Percentiles rank a stretch among this genome's conserved stretches.
phyloP scores from a whole-genome alignment of 2,113 vertebrate species.

The Psophia crepitans region DNA sequence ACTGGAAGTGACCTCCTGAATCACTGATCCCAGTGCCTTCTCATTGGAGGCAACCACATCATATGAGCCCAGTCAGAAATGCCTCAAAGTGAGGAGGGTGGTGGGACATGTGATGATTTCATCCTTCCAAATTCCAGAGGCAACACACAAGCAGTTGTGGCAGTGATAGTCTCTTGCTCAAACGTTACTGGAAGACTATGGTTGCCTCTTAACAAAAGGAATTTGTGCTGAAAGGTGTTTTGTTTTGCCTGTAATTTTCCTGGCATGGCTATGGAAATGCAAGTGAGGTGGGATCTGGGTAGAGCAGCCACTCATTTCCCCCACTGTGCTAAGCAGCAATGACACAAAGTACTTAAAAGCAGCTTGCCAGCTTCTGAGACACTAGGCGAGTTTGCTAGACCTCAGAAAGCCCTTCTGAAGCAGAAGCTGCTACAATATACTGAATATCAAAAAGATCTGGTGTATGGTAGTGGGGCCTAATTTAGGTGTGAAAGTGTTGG shows the following conservation, averaged over 20 bases:
- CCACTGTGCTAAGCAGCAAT: background rate
- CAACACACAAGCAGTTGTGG: background rate
- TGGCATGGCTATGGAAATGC: background rate
- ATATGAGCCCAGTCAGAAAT: conserved; percentile 36
- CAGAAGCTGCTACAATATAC: background rate
- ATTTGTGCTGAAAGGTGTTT: background rate
- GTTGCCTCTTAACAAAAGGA: background rate
- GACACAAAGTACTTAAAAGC: background rate
- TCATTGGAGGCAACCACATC: conserved; percentile 27
- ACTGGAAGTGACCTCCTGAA: conserved; percentile 47
- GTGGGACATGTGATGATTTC: conserved; percentile 27
- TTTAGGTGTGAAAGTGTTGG: background rate
- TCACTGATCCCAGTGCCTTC: conserved; percentile 21
- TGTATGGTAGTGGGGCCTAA: background rate
- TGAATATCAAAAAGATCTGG: background rate
- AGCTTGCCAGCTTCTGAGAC: background rate
- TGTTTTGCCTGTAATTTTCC: background rate
- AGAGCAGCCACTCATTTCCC: background rate
- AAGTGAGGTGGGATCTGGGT: background rate
- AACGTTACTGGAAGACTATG: background rate
- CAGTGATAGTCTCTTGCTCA: background rate
- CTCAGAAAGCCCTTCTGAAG: background rate
- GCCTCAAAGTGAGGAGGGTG: background rate
- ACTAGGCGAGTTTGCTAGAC: background rate
- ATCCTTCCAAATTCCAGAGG: conserved; percentile 36